phyloP scores from a whole-genome alignment of 2,888 invertebrate species.

The Helicoverpa assulta region DNA sequence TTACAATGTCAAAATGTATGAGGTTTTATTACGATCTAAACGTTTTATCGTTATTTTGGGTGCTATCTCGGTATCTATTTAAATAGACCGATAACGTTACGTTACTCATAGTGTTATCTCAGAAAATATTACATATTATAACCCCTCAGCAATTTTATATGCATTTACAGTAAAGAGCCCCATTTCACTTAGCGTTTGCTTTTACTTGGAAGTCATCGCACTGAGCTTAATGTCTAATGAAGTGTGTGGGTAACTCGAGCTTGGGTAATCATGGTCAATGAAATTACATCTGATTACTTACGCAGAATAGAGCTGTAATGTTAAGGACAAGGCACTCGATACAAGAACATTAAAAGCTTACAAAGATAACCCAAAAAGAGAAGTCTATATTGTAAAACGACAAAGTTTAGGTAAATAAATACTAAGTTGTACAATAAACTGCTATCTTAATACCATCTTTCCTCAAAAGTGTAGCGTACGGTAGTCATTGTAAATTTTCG shows the following conservation, averaged over 20 bases:
- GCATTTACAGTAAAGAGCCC: constrained; percentile 22
- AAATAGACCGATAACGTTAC: constrained; percentile 34
- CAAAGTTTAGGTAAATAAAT: neutral
- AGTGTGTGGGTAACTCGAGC: constrained; percentile 59
- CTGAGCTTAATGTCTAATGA: constrained; percentile 55
- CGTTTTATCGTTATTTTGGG: constrained; percentile 41
- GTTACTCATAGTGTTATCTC: constrained; percentile 21
- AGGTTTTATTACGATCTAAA: constrained; percentile 55
- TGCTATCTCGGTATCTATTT: constrained; percentile 34
- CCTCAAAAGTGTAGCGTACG: constrained; percentile 44
- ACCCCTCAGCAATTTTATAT: constrained; percentile 25
- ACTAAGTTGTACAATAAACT: constrained; percentile 1
- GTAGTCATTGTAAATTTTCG: constrained; percentile 69
- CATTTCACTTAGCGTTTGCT: constrained; percentile 23
- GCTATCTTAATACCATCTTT: constrained; percentile 11
- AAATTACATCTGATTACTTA: constrained; percentile 54
- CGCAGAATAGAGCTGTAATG: constrained; percentile 42
- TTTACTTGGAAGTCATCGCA: constrained; percentile 48
- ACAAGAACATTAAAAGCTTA: neutral
- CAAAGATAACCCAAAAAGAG: neutral
- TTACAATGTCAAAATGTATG: constrained; percentile 60
- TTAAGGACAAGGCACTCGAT: constrained; percentile 2
- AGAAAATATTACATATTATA: constrained; percentile 3
- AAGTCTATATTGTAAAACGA: neutral
- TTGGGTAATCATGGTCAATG: constrained; percentile 58